These are phyloP conservation scores for Parapristionchus giblindavisi DNA, from an alignment of 2,888 invertebrate species.

Conservation along the genomic window DNA sequence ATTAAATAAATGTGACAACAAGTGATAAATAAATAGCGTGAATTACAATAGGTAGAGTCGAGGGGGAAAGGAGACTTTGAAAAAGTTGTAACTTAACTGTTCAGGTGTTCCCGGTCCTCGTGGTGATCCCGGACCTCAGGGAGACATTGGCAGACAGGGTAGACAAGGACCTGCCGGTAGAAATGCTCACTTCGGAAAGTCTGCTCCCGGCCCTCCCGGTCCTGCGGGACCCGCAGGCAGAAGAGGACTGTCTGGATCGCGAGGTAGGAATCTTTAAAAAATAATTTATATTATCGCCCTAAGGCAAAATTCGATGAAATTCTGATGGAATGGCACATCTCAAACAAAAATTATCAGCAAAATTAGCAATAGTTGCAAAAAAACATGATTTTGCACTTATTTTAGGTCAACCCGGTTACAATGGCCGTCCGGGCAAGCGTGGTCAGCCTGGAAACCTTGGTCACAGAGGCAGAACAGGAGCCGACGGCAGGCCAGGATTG, in stretches of 20 bases:
- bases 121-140: background rate
- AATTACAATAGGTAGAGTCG: slow-evolving; percentile 8
- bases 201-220: too few species aligned
- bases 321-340: too few species aligned
- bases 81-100: too few species aligned
- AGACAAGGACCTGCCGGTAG: too few species aligned
- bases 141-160: slow-evolving; percentile 3
- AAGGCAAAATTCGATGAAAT: too few species aligned
- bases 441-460: slow-evolving; percentile 21
- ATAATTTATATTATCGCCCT: background rate
- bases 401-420: slow-evolving; percentile 18
- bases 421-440: background rate
- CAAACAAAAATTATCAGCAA: too few species aligned
- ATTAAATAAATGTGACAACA: too few species aligned
- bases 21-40: too few species aligned
- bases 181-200: too few species aligned
- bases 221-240: background rate
- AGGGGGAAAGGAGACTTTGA: background rate
- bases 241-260: background rate
- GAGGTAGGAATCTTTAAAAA: background rate
- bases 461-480: background rate
- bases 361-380: background rate
- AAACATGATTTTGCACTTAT: background rate
- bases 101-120: too few species aligned
- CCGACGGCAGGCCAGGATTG: slow-evolving; percentile 10